Evolutionary conservation across 2,113 vertebrate species (phyloP).

Genomic region (Athene noctua): DNA sequence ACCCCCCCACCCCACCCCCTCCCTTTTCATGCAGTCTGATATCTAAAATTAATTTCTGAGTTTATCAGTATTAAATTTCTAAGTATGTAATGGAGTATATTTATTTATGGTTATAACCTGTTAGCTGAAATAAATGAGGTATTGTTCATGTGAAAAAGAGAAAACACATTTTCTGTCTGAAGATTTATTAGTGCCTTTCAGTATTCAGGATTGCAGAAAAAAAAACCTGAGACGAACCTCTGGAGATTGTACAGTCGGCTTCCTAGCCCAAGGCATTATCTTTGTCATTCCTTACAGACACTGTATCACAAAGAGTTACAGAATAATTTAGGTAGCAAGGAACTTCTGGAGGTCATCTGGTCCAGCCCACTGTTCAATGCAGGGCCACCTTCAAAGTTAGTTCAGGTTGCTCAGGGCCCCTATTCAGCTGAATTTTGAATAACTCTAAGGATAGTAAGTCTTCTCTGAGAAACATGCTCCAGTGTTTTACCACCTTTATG

Average conservation of each 20-base stretch:
- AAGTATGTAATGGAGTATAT: background rate
- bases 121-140: background rate
- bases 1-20: fast-evolving
- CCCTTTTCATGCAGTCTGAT: background rate
- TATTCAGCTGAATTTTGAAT: background rate
- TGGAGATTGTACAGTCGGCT: background rate
- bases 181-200: slow-evolving; percentile 16
- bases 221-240: background rate
- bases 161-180: background rate
- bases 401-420: background rate
- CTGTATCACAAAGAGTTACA: background rate
- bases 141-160: background rate
- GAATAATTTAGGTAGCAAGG: background rate
- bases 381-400: background rate
- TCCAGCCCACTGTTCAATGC: background rate
- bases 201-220: background rate
- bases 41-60: background rate
- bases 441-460: background rate
- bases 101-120: background rate
- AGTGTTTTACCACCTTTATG: background rate
- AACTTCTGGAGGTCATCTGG: background rate
- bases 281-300: slow-evolving; percentile 19
- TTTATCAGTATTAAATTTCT: background rate
- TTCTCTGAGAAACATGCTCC: background rate
- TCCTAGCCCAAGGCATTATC: slow-evolving; percentile 31